phyloP scores from a whole-genome alignment of 2,797 vertebrate genomes.

The Mormyrops boulengeri region DNA sequence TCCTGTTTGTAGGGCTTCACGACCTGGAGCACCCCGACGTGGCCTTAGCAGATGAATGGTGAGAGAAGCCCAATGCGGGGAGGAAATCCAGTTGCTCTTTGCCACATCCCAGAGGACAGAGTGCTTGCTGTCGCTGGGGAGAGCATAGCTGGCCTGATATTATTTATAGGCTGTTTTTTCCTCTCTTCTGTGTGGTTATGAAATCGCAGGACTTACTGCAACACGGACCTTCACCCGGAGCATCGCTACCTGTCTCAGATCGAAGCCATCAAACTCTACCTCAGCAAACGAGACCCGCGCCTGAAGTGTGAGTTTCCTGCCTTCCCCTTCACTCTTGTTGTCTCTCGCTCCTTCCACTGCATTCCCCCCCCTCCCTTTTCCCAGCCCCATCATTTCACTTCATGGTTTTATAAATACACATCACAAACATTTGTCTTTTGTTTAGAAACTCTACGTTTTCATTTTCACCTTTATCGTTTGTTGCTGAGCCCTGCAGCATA shows the following conservation, averaged over 20 bases:
- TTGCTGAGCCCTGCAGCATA: not conserved
- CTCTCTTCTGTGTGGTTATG: not conserved
- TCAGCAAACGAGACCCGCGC: constrained; percentile 80
- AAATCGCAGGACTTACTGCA: constrained; percentile 84
- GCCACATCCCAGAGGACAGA: not conserved
- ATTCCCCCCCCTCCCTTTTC: not conserved
- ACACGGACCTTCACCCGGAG: constrained; percentile 83
- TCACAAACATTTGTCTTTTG: not conserved
- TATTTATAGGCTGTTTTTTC: not conserved
- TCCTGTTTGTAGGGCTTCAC: constrained; percentile 77
- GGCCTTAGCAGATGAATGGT: constrained; percentile 93
- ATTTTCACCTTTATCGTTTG: not conserved
- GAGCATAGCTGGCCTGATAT: not conserved
- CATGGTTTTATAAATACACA: not conserved
- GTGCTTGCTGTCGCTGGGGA: not conserved
- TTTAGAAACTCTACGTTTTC: not conserved
- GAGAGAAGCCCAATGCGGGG: constrained; percentile 46
- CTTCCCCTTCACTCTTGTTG: not conserved
- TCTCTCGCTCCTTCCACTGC: not conserved
- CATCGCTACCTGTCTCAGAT: constrained; percentile 85
- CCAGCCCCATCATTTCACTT: not conserved
- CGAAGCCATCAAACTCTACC: constrained; percentile 90
- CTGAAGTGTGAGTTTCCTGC: constrained; percentile 75
- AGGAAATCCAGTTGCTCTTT: constrained; percentile 13
- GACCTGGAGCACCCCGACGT: constrained; percentile 97